Percentiles rank a stretch among this genome's conserved stretches.
phyloP scores from a whole-genome alignment of 2,113 vertebrate genomes.

The Nycticorax nycticorax region DNA sequence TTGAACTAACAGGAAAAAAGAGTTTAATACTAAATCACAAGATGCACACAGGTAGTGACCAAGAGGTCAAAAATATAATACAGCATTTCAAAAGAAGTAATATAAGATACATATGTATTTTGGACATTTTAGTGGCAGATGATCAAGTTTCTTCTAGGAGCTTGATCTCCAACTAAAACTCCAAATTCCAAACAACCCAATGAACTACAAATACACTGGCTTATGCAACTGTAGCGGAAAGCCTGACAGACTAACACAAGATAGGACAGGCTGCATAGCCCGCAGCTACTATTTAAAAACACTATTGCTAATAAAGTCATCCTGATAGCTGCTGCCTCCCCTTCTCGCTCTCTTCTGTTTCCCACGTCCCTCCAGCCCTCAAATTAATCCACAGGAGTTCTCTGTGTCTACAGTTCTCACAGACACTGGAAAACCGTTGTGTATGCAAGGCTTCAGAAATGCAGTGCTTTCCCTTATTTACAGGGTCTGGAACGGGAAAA shows the following conservation, averaged over 20 bases:
- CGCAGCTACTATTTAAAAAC: not conserved
- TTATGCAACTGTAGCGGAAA: conserved; percentile 39
- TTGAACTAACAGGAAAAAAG: not conserved
- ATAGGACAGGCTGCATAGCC: not conserved
- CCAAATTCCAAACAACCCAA: not conserved
- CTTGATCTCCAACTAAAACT: conserved; percentile 62
- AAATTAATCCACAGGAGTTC: not conserved
- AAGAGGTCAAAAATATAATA: conserved; percentile 38
- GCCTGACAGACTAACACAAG: conserved; percentile 30
- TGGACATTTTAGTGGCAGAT: conserved; percentile 58
- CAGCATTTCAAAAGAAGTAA: conserved; percentile 35
- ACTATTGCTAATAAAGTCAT: not conserved
- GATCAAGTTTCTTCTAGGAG: conserved; percentile 23
- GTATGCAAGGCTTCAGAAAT: not conserved
- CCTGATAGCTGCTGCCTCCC: not conserved
- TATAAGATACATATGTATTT: conserved; percentile 40
- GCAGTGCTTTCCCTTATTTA: not conserved
- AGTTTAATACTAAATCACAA: not conserved
- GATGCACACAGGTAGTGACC: conserved; percentile 9
- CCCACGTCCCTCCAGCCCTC: not conserved
- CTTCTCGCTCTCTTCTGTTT: not conserved
- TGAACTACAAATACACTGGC: conserved; percentile 17
- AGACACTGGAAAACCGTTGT: not conserved
- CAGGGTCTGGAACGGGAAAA: not conserved
- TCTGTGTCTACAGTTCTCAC: not conserved